A percentile compares a stretch with the other conserved stretches of the same genome.
Evolutionary conservation across 2,113 vertebrate species (phyloP).

Genomic region (Dermatemys mawii): DNA sequence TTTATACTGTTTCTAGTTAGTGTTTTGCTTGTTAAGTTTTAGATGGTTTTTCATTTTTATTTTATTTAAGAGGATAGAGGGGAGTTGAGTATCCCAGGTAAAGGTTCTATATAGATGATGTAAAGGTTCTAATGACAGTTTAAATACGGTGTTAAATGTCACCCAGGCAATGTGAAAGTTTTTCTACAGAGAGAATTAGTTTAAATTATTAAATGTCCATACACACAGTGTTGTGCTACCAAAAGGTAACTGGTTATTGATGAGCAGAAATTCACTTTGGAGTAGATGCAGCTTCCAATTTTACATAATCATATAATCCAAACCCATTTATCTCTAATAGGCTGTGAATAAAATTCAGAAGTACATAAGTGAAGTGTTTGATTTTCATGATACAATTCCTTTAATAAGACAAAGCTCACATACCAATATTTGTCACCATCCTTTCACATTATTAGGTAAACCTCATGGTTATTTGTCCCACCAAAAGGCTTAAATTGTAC

Average conservation of each 20-base stretch:
- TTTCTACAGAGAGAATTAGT: neutral
- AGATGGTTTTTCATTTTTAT: conserved; percentile 48
- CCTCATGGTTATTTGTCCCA: neutral
- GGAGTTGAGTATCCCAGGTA: neutral
- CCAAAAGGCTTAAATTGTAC: neutral
- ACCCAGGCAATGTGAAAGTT: neutral
- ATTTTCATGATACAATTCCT: accelerated
- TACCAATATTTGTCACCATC: accelerated
- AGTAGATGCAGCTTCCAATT: neutral
- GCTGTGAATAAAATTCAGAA: accelerated
- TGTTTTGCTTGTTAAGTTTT: conserved; percentile 1
- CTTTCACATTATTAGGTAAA: accelerated
- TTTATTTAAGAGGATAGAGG: conserved; percentile 31
- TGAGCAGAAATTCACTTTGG: neutral
- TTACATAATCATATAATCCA: neutral
- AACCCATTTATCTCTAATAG: neutral
- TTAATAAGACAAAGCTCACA: neutral
- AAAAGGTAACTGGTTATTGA: neutral
- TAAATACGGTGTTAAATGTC: conserved; percentile 12
- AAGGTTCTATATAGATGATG: neutral
- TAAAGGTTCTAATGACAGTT: neutral
- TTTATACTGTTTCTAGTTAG: conserved; percentile 55
- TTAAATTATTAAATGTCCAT: neutral
- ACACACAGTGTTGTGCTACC: neutral
- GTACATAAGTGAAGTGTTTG: accelerated